Evolutionary conservation across 2,888 invertebrate genomes (phyloP), one percentile per base, ranked within the genome.

Genomic region (Adelognathus sp.): DNA sequence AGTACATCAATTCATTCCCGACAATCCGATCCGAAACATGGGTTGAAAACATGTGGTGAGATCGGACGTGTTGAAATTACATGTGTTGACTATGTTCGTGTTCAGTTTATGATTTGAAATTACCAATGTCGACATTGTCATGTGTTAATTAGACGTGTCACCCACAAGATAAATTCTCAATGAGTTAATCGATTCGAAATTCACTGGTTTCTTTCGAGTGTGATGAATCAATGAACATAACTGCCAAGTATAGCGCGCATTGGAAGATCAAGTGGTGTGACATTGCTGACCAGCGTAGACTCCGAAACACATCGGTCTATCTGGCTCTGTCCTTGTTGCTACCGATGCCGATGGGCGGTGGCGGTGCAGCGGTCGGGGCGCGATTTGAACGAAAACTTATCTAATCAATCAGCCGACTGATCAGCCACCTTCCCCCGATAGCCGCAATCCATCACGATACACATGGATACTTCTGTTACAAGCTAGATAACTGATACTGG

Each of bases 381-480:
- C 29, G 31, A 66, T 14, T 29, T 39, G 36, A 39, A 27, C 52
- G 58, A 71, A 82, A 86, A 82, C 81, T 87, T 81, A 83, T 82
- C 84, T 81, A 81, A 87, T 86, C 85, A 83, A 86, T 86, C 85
- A 83, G 80, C 71, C 80, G 64, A 69, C 81, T 79, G 82, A 83
- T 85, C 81, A 82, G 82, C 67, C 66, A 73, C 73, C 79, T 82
- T 80, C 79, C 80, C 80, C 82, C 83, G 83, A 86, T 86, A 78
- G 81, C 64, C 63, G 75, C 82, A 83, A 87, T 87, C 82, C 82
- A 86, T 83, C 83, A 81, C 67, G 80, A 79, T 83, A 81, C 82
- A 71, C 76, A 69, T 52, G 39, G 56, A 50, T 52, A 77, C 64
- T 73, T 41, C 14, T 33, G 60, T 39, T 18, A 29, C 56, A 27